Percentiles rank a stretch among this genome's conserved stretches.
These are phyloP conservation scores for Paedocypris sp. DNA, from an alignment of 2,113 vertebrate species.

Conservation along the genomic window DNA sequence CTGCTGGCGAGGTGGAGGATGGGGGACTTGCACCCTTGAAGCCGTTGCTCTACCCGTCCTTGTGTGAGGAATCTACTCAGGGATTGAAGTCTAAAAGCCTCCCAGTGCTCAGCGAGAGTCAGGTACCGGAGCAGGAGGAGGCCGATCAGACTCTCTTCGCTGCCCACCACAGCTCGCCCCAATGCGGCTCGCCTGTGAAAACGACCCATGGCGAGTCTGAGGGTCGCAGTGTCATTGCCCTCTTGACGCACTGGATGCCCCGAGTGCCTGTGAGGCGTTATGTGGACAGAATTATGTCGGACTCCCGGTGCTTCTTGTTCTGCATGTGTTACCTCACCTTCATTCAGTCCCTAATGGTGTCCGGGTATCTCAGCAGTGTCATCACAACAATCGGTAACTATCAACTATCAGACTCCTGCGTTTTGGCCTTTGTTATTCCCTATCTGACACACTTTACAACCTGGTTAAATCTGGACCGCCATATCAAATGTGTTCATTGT, in stretches of 20 bases:
- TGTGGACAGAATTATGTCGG: constrained; percentile 64
- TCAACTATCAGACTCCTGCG: neutral
- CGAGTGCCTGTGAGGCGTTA: constrained; percentile 33
- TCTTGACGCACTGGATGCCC: neutral
- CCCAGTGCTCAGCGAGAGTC: constrained; percentile 58
- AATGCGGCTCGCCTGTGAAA: constrained; percentile 36
- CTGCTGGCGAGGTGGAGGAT: constrained; percentile 35
- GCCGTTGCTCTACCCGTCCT: neutral
- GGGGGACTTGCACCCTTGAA: constrained; percentile 21
- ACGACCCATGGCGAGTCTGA: constrained; percentile 39
- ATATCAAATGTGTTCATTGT: neutral
- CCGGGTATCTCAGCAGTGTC: constrained; percentile 96
- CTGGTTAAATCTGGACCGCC: no score
- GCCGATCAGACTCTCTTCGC: constrained; percentile 35
- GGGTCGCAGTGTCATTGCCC: constrained; percentile 5
- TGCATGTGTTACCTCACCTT: constrained; percentile 77
- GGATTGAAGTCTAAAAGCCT: constrained; percentile 66
- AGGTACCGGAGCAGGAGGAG: constrained; percentile 39
- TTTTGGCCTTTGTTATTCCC: neutral
- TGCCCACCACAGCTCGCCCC: neutral
- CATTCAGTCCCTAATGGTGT: constrained; percentile 96
- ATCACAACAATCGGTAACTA: constrained; percentile 81
- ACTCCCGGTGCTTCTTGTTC: constrained; percentile 78
- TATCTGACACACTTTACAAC: no score
- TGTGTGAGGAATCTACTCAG: constrained; percentile 39